These are phyloP conservation scores for Bemisia tabaci DNA, from an alignment of 1,140 invertebrate species.

Conservation along the genomic window DNA sequence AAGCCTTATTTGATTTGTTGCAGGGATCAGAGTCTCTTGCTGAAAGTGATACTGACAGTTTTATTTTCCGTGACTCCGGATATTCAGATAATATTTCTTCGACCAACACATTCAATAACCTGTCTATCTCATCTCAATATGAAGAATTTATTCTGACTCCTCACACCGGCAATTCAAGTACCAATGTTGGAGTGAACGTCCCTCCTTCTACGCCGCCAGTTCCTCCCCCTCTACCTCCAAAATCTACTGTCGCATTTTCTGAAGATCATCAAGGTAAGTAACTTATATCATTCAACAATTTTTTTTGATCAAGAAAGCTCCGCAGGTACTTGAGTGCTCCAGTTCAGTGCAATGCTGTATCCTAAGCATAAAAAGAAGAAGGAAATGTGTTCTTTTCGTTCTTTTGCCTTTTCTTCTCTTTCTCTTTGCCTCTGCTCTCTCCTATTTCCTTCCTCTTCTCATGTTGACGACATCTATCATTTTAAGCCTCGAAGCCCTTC, in stretches of 20 bases:
- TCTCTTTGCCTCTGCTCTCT: too few species aligned
- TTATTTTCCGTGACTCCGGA: conserved; percentile 17
- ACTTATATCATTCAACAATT: conserved; percentile 24
- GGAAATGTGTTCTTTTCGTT: too few species aligned
- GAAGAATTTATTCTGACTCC: conserved; percentile 20
- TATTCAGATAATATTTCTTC: conserved; percentile 15
- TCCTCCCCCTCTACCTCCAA: conserved; percentile 43
- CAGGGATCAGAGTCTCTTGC: background rate
- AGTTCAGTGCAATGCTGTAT: too few species aligned
- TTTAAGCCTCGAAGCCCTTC: too few species aligned
- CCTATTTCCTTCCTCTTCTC: too few species aligned
- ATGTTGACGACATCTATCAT: too few species aligned
- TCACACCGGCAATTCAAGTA: background rate
- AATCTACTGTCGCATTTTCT: conserved; percentile 33
- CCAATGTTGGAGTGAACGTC: conserved; percentile 2
- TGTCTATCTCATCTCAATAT: conserved; percentile 14
- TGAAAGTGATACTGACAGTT: background rate
- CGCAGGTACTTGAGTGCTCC: too few species aligned
- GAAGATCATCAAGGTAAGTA: conserved; percentile 29
- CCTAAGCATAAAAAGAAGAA: too few species aligned
- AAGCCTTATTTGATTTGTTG: background rate
- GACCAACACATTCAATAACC: conserved; percentile 1
- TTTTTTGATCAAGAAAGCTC: too few species aligned
- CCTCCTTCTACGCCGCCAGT: conserved; percentile 22
- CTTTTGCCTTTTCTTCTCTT: too few species aligned